These are phyloP conservation scores for Petromus typicus DNA, from an alignment of 2,113 vertebrate genomes.

Conservation along the genomic window DNA sequence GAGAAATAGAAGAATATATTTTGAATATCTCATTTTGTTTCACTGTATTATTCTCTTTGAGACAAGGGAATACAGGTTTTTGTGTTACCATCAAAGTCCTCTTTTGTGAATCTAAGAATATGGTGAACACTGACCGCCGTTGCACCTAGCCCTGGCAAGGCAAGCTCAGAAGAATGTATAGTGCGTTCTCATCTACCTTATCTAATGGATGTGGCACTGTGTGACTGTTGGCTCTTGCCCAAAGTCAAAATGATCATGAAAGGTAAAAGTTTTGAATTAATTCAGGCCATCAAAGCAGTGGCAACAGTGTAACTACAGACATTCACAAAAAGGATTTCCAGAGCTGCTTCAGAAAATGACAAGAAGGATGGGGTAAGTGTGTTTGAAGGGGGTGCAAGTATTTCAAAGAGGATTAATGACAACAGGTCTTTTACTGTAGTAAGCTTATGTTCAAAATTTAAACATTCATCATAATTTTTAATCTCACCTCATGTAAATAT, in stretches of 20 bases:
- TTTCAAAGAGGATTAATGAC: background rate
- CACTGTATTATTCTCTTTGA: conserved; percentile 32
- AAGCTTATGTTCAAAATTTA: background rate
- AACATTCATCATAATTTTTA: background rate
- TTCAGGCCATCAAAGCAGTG: background rate
- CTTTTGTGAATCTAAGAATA: background rate
- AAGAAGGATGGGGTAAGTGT: background rate
- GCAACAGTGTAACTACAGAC: background rate
- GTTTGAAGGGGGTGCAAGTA: background rate
- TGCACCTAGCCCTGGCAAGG: background rate
- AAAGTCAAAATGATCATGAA: background rate
- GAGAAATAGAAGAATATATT: conserved; percentile 3
- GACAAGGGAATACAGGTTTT: background rate
- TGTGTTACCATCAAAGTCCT: background rate
- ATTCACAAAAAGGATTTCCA: background rate
- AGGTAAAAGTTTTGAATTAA: background rate
- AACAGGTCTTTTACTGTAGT: background rate
- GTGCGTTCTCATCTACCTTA: background rate
- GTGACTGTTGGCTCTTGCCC: background rate
- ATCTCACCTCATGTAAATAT: background rate
- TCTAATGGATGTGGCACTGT: background rate
- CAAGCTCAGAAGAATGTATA: background rate
- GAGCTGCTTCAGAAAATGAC: background rate
- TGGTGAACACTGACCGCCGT: background rate
- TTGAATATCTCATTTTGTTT: conserved; percentile 34